A percentile compares a stretch with the other conserved stretches of the same genome.
phyloP scores from a whole-genome alignment of 1,140 invertebrate species.

The Rhagoletis zephyria region DNA sequence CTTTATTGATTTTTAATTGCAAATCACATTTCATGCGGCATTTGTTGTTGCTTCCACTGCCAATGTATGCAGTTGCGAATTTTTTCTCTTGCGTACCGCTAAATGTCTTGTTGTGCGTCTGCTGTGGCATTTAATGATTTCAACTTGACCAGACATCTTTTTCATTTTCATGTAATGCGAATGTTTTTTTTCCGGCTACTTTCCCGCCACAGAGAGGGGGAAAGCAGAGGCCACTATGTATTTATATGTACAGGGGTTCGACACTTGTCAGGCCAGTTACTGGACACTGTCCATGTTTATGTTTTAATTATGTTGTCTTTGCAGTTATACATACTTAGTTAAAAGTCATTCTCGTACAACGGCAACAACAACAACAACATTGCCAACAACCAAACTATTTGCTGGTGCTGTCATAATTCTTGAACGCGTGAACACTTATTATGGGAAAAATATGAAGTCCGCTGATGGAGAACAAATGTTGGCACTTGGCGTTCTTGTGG shows the following conservation, averaged over 20 bases:
- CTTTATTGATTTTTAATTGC: slow-evolving; percentile 51
- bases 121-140: slow-evolving; percentile 20
- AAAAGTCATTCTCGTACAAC: slow-evolving; percentile 16
- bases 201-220: too few species aligned
- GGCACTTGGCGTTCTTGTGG: neutral
- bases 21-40: slow-evolving; percentile 30
- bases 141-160: slow-evolving; percentile 44
- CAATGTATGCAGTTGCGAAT: neutral
- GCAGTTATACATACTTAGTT: slow-evolving; percentile 30
- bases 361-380: neutral
- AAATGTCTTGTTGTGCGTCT: neutral
- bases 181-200: neutral
- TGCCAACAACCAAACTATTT: neutral
- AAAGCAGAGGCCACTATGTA: neutral
- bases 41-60: slow-evolving; percentile 8
- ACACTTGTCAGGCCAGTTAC: neutral
- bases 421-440: neutral
- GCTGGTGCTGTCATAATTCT: slow-evolving; percentile 37
- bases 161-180: neutral
- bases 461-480: slow-evolving; percentile 9
- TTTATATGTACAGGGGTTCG: neutral
- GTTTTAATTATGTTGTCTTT: slow-evolving; percentile 52
- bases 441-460: slow-evolving; percentile 52
- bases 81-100: neutral
- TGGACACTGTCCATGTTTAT: slow-evolving; percentile 40